Evolutionary conservation across 2,797 vertebrate genomes (phyloP).

Genomic region (Anisognathus igniventris): DNA sequence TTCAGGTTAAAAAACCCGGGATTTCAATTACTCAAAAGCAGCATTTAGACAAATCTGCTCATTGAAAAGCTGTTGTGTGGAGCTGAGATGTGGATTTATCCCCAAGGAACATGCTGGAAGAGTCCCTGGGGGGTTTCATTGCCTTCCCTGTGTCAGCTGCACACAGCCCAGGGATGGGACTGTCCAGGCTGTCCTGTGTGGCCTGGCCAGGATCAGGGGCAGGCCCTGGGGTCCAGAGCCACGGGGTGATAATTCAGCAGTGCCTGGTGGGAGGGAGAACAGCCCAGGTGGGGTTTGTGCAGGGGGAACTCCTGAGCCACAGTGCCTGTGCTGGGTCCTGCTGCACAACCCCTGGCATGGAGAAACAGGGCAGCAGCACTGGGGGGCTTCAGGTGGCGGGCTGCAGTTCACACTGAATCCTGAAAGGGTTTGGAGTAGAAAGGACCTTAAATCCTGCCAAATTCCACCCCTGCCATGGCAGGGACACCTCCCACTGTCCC

Average conservation of each 20-base stretch:
- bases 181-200: rapidly evolving
- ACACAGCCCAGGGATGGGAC: background rate
- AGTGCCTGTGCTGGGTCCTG: rapidly evolving
- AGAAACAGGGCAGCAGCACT: background rate
- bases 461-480: background rate
- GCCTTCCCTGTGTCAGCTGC: rapidly evolving
- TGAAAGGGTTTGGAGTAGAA: background rate
- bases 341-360: background rate
- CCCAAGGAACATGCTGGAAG: background rate
- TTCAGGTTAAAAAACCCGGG: background rate
- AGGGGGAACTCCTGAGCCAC: rapidly evolving
- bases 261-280: rapidly evolving
- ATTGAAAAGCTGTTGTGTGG: background rate
- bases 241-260: rapidly evolving
- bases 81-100: rapidly evolving
- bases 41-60: background rate
- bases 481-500: rapidly evolving
- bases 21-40: background rate
- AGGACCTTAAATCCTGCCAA: background rate
- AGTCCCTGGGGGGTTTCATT: background rate
- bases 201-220: rapidly evolving
- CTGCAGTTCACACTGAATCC: background rate
- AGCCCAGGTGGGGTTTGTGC: background rate
- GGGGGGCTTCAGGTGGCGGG: background rate
- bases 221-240: background rate